phyloP scores from a whole-genome alignment of 2,888 invertebrate genomes.

The Chironomus tentans region DNA sequence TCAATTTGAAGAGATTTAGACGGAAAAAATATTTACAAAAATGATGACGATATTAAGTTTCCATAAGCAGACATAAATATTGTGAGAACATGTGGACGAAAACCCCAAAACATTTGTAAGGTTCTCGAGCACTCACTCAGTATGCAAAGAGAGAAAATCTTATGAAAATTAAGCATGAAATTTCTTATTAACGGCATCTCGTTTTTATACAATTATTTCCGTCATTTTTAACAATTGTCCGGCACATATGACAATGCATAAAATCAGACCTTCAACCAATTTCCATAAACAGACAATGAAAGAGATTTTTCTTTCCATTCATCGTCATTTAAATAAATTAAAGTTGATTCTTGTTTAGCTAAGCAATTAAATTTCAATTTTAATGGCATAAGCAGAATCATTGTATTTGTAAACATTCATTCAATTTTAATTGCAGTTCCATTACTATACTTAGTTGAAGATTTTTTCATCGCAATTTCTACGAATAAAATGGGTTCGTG shows the following conservation, averaged over 20 bases:
- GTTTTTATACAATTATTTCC: slow-evolving; percentile 11
- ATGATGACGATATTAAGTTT: background rate
- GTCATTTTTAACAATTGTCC: background rate
- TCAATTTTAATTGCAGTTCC: background rate
- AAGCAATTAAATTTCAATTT: slow-evolving; percentile 13
- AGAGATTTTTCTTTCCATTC: background rate
- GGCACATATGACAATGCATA: background rate
- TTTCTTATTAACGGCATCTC: slow-evolving; percentile 4
- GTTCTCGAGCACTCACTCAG: background rate
- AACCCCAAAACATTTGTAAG: slow-evolving; percentile 7
- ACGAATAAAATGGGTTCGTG: too few relatives aligned
- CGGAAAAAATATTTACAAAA: background rate
- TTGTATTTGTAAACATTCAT: background rate
- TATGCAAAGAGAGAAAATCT: background rate
- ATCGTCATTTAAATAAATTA: slow-evolving; percentile 3
- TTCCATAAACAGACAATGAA: background rate
- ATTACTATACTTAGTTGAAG: background rate
- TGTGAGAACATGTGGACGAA: background rate
- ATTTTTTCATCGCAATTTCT: too few relatives aligned
- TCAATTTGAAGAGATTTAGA: too few relatives aligned
- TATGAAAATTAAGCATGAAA: background rate
- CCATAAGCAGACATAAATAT: background rate
- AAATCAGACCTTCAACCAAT: slow-evolving; percentile 4
- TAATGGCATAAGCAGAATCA: background rate
- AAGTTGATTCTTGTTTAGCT: background rate